phyloP scores from a whole-genome alignment of 2,888 invertebrate species.

The Mellilla xanthometata region DNA sequence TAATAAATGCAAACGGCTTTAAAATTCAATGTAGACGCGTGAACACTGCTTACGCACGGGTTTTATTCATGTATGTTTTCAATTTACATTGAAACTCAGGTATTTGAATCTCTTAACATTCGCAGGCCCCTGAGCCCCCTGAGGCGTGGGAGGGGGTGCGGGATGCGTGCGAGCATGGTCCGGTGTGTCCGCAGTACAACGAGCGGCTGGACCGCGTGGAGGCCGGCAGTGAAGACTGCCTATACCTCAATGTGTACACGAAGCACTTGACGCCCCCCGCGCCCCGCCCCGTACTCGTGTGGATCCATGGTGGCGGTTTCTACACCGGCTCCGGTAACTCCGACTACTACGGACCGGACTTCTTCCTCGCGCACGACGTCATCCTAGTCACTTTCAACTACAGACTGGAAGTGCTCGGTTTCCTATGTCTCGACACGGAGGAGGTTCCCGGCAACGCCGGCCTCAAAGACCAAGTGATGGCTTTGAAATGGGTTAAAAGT shows the following conservation, averaged over 20 bases:
- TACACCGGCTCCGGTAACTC: conserved; percentile 77
- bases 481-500: conserved; percentile 71
- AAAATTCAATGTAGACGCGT: conserved; percentile 1
- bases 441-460: conserved; percentile 77
- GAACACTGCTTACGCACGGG: background rate
- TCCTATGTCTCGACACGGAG: conserved; percentile 69
- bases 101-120: background rate
- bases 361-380: conserved; percentile 66
- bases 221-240: conserved; percentile 84
- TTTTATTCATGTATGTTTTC: background rate
- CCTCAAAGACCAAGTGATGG: conserved; percentile 75
- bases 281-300: conserved; percentile 68
- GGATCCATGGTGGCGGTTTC: conserved; percentile 78
- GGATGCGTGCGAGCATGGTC: conserved; percentile 64
- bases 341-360: conserved; percentile 75
- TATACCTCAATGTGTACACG: conserved; percentile 87
- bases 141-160: conserved; percentile 63
- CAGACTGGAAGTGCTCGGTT: conserved; percentile 73
- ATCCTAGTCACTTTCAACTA: conserved; percentile 76
- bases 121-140: conserved; percentile 68
- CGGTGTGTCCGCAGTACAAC: conserved; percentile 73
- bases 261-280: conserved; percentile 41
- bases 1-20: conserved; percentile 2
- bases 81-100: too few relatives aligned
- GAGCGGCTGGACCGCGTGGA: conserved; percentile 73